phyloP scores from a whole-genome alignment of 2,888 invertebrate species.

The Pecten maximus region DNA sequence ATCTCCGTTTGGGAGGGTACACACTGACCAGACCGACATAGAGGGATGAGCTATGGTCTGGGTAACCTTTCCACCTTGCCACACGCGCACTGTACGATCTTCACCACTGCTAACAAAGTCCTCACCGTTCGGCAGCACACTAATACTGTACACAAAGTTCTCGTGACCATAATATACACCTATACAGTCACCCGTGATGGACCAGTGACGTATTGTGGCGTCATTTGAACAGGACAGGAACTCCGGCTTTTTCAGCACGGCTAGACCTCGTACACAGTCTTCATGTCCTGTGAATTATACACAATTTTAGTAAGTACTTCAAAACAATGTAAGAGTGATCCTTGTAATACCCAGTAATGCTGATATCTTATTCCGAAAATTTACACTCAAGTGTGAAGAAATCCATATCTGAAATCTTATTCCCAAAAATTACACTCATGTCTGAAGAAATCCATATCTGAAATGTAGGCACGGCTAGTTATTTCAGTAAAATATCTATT shows the following conservation, averaged over 20 bases:
- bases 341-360: too few relatives aligned
- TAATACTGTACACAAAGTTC: conserved; percentile 91
- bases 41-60: conserved; percentile 91
- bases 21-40: conserved; percentile 94
- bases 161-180: conserved; percentile 89
- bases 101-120: conserved; percentile 93
- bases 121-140: conserved; percentile 83
- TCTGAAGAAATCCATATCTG: too few relatives aligned
- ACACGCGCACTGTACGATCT: conserved; percentile 92
- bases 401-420: too few relatives aligned
- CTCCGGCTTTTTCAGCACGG: conserved; percentile 86
- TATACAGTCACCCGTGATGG: conserved; percentile 88
- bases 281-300: conserved; percentile 88
- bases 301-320: conserved; percentile 48
- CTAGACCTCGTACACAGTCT: conserved; percentile 94
- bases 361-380: too few relatives aligned
- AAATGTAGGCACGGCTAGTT: too few relatives aligned
- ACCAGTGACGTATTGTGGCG: conserved; percentile 93
- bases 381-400: too few relatives aligned
- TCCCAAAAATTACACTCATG: too few relatives aligned
- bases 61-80: conserved; percentile 85
- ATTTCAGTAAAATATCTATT: too few relatives aligned
- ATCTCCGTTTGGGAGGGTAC: conserved; percentile 92
- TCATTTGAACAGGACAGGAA: conserved; percentile 97
- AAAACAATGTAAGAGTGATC: too few relatives aligned